These are phyloP conservation scores for Mus minutoides DNA, from an alignment of 2,797 vertebrate species.

Conservation along the genomic window DNA sequence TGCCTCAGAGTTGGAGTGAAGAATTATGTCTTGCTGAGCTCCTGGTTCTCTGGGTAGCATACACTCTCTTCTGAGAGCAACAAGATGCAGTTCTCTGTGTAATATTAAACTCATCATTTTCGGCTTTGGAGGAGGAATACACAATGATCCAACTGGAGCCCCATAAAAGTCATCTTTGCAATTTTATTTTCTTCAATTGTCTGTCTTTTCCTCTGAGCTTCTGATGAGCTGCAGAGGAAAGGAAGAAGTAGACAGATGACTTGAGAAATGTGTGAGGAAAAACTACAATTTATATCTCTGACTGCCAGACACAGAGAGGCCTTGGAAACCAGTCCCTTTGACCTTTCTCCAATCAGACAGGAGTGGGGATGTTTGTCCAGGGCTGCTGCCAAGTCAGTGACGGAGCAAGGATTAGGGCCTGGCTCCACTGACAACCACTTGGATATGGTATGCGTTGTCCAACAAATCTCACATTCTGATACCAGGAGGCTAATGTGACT, in stretches of 20 bases:
- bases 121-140: slow-evolving; percentile 86
- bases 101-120: slow-evolving; percentile 90
- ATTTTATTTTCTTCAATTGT: slow-evolving; percentile 88
- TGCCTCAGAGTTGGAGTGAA: slow-evolving; percentile 80
- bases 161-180: slow-evolving; percentile 85
- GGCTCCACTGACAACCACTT: neutral
- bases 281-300: slow-evolving; percentile 35
- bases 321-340: neutral
- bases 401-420: neutral
- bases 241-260: slow-evolving; percentile 64
- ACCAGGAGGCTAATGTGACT: neutral
- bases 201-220: slow-evolving; percentile 85
- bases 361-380: neutral
- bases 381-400: neutral
- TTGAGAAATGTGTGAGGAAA: slow-evolving; percentile 60
- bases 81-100: slow-evolving; percentile 81
- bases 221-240: slow-evolving; percentile 77
- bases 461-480: neutral
- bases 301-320: neutral
- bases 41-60: slow-evolving; percentile 74
- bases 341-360: neutral
- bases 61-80: slow-evolving; percentile 83
- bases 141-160: slow-evolving; percentile 86
- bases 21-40: slow-evolving; percentile 54
- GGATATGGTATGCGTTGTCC: neutral